Conservation (phyloP, 2,888 invertebrate genomes). For the Ctenicera cuprea region DNA sequence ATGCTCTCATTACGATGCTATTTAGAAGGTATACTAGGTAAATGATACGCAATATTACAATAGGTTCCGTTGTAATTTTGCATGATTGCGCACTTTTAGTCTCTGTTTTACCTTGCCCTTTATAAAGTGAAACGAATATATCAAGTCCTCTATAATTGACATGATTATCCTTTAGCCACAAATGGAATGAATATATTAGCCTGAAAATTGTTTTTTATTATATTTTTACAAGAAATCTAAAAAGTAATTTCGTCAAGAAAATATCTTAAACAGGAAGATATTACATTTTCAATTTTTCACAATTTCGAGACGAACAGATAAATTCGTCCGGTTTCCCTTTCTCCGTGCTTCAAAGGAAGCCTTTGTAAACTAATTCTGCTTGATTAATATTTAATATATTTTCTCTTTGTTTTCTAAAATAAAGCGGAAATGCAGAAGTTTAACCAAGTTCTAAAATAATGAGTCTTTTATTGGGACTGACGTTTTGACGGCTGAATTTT, state of each 20-base stretch:
- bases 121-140: slow-evolving; percentile 7
- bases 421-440: slow-evolving; percentile 34
- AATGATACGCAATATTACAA: slow-evolving; percentile 3
- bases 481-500: slow-evolving; percentile 33
- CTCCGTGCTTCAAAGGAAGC: slow-evolving; percentile 36
- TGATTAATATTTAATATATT: slow-evolving; percentile 45
- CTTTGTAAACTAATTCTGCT: slow-evolving; percentile 41
- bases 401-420: slow-evolving; percentile 36
- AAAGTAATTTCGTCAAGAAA: slow-evolving; percentile 30
- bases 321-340: slow-evolving; percentile 23
- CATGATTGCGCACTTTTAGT: slow-evolving; percentile 5
- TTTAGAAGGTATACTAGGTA: slow-evolving; percentile 1
- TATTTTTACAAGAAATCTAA: not conserved
- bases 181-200: not conserved
- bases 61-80: not conserved
- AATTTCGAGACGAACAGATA: slow-evolving; percentile 41
- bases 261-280: slow-evolving; percentile 32
- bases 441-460: slow-evolving; percentile 29
- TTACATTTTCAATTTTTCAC: slow-evolving; percentile 40
- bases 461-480: slow-evolving; percentile 31
- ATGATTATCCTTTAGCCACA: not conserved
- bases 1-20: slow-evolving; percentile 5
- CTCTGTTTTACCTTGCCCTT: slow-evolving; percentile 12
- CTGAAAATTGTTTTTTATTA: not conserved
- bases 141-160: not conserved